phyloP scores from a whole-genome alignment of 2,888 invertebrate species.

The Poecilobothrus nobilitatus region DNA sequence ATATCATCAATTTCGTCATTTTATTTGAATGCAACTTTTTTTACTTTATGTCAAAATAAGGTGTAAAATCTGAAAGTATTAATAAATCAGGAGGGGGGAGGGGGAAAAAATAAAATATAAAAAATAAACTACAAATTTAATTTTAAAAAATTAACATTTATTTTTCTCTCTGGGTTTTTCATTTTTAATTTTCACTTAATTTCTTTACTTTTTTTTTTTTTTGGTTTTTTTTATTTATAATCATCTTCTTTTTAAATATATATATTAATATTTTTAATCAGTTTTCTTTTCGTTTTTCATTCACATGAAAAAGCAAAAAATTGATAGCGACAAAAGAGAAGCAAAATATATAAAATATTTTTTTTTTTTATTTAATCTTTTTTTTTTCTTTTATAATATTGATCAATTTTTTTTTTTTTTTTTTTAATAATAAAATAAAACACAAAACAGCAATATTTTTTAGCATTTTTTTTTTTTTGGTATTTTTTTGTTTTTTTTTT shows the following conservation, averaged over 20 bases:
- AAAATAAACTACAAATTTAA: not conserved
- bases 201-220: not conserved
- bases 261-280: not conserved
- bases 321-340: slow-evolving; percentile 6
- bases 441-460: slow-evolving; percentile 2
- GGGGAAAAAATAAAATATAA: not conserved
- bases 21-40: too few species aligned
- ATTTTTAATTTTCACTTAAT: slow-evolving; percentile 1
- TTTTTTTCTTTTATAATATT: not conserved
- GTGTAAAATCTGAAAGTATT: too few species aligned
- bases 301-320: not conserved
- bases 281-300: not conserved
- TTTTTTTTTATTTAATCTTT: not conserved
- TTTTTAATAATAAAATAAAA: slow-evolving; percentile 1
- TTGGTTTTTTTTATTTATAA: not conserved
- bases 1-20: too few species aligned
- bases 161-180: not conserved
- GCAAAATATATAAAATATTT: slow-evolving; percentile 5
- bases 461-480: not conserved
- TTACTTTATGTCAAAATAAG: too few species aligned
- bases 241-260: not conserved
- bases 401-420: not conserved
- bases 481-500: not conserved
- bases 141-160: slow-evolving; percentile 6
- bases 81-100: too few species aligned